Evolutionary conservation across 1,140 invertebrate genomes (phyloP).

Genomic region (Aporrectodea caliginosa): DNA sequence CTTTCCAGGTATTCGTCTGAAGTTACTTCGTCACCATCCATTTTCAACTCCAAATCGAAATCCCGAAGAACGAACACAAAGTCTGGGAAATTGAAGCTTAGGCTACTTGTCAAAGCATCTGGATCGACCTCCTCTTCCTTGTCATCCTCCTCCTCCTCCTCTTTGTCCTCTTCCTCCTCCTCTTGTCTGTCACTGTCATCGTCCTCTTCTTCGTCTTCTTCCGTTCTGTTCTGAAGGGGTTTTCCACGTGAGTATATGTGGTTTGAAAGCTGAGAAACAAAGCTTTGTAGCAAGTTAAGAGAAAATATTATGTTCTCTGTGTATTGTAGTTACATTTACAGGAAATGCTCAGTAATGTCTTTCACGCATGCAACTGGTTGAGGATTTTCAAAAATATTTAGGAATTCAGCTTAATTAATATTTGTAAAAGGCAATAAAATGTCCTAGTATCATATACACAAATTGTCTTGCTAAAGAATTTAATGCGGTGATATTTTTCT

Average conservation of each 20-base stretch:
- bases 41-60: conserved; percentile 20
- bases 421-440: too few relatives aligned
- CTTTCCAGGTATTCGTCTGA: conserved; percentile 55
- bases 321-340: too few relatives aligned
- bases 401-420: too few relatives aligned
- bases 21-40: conserved; percentile 48
- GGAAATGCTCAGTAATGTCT: too few relatives aligned
- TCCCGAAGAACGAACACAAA: conserved; percentile 17
- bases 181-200: not conserved
- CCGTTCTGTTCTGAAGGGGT: not conserved
- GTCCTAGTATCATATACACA: too few relatives aligned
- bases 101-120: not conserved
- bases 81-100: not conserved
- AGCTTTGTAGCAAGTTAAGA: not conserved
- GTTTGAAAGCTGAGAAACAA: not conserved
- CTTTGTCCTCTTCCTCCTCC: not conserved
- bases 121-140: not conserved
- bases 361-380: too few relatives aligned
- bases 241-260: not conserved
- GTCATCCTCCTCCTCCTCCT: not conserved
- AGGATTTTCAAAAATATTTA: too few relatives aligned
- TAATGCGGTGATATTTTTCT: too few relatives aligned
- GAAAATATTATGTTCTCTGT: too few relatives aligned
- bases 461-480: too few relatives aligned
- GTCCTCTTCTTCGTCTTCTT: not conserved